A percentile compares a stretch with the other conserved stretches of the same genome.
Conservation (phyloP, 2,113 vertebrate species). For the Pandion haliaetus region DNA sequence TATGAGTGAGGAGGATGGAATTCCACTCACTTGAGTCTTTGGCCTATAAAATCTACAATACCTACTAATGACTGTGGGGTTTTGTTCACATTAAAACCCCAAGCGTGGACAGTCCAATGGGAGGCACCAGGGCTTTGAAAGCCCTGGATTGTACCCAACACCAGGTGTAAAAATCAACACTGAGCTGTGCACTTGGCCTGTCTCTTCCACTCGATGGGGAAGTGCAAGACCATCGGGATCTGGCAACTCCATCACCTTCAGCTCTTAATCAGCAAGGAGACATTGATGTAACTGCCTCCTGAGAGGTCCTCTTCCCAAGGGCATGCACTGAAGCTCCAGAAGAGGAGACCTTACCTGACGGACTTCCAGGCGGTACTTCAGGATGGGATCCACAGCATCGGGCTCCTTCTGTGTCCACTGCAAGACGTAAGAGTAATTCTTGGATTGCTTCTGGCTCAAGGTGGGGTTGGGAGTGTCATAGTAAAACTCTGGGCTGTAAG, state of each 20-base stretch:
- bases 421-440: constrained; percentile 93
- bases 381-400: constrained; percentile 85
- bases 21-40: neutral
- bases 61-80: neutral
- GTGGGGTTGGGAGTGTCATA: constrained; percentile 96
- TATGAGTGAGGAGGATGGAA: neutral
- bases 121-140: neutral
- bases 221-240: neutral
- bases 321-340: neutral
- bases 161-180: neutral
- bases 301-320: neutral
- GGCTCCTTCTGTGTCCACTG: constrained; percentile 99
- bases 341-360: constrained; percentile 79
- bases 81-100: neutral
- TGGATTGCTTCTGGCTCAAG: constrained; percentile 86
- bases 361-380: constrained; percentile 88
- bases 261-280: neutral
- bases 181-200: neutral
- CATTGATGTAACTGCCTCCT: neutral
- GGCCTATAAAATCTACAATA: neutral
- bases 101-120: neutral
- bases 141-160: neutral
- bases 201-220: neutral
- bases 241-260: neutral
- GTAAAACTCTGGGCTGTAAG: constrained; percentile 97